Conservation (phyloP, 2,888 invertebrate genomes). For the Caenorhabditis wallacei region DNA sequence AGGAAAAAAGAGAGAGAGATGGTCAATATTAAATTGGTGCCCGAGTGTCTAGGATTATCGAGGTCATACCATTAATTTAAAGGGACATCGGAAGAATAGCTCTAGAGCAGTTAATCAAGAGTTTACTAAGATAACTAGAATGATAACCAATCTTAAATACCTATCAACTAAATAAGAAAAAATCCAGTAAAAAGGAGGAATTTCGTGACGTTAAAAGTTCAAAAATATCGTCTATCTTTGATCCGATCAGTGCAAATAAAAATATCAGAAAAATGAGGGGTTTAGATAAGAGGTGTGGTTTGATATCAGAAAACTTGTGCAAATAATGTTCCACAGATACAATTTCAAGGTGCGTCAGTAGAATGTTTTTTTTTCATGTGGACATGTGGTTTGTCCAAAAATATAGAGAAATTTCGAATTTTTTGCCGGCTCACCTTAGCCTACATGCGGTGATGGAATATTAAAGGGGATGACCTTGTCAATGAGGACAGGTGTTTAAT, state of each 20-base stretch:
- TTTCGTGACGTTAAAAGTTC: conserved; percentile 47
- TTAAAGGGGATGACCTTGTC: not conserved
- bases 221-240: conserved; percentile 34
- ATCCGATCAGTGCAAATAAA: not conserved
- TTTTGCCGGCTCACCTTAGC: too few relatives aligned
- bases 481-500: conserved; percentile 20
- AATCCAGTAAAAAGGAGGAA: not conserved
- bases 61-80: conserved; percentile 8
- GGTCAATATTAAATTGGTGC: conserved; percentile 24
- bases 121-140: too few relatives aligned
- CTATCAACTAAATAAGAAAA: not conserved
- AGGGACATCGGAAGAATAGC: too few relatives aligned
- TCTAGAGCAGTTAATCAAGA: too few relatives aligned
- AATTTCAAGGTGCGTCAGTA: not conserved
- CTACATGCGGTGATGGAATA: too few relatives aligned
- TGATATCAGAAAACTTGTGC: not conserved
- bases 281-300: conserved; percentile 20
- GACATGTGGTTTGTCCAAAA: too few relatives aligned
- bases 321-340: not conserved
- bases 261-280: too few relatives aligned
- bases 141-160: too few relatives aligned
- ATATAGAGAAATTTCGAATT: too few relatives aligned
- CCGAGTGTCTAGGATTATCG: conserved; percentile 13
- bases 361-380: not conserved
- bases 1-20: not conserved